phyloP scores from a whole-genome alignment of 2,113 vertebrate species.

The Microcebus griseorufus region DNA sequence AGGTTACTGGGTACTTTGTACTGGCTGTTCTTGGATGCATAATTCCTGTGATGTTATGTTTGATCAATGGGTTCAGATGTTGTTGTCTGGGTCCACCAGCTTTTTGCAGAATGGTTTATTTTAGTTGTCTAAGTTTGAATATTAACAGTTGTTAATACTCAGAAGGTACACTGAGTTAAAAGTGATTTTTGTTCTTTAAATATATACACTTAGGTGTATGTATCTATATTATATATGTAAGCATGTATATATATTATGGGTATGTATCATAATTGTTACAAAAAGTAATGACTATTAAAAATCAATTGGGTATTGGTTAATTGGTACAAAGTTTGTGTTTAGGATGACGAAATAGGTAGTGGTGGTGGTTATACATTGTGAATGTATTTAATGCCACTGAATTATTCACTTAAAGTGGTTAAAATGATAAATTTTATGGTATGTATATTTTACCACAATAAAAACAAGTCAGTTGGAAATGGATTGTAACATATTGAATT shows the following conservation, averaged over 20 bases:
- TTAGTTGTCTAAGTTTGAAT: not conserved
- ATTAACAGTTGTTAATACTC: not conserved
- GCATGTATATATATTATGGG: no score
- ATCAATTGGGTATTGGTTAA: not conserved
- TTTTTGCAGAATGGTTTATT: not conserved
- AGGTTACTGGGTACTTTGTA: not conserved
- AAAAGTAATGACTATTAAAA: not conserved
- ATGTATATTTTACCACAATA: not conserved
- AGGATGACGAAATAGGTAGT: not conserved
- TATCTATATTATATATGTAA: not conserved
- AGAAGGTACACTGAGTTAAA: not conserved
- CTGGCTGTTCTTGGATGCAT: not conserved
- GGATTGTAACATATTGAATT: not conserved
- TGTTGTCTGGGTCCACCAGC: not conserved
- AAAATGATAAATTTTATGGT: not conserved
- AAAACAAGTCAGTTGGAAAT: constrained; percentile 13
- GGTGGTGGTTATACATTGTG: not conserved
- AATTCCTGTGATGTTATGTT: not conserved
- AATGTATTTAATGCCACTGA: not conserved
- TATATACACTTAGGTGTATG: not conserved
- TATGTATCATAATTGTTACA: not conserved
- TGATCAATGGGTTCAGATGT: not conserved
- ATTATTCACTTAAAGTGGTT: not conserved
- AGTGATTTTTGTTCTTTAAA: not conserved
- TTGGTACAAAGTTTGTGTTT: not conserved